These are phyloP conservation scores for Leptinotarsa tumamoca DNA, from an alignment of 2,888 invertebrate genomes.

Conservation along the genomic window DNA sequence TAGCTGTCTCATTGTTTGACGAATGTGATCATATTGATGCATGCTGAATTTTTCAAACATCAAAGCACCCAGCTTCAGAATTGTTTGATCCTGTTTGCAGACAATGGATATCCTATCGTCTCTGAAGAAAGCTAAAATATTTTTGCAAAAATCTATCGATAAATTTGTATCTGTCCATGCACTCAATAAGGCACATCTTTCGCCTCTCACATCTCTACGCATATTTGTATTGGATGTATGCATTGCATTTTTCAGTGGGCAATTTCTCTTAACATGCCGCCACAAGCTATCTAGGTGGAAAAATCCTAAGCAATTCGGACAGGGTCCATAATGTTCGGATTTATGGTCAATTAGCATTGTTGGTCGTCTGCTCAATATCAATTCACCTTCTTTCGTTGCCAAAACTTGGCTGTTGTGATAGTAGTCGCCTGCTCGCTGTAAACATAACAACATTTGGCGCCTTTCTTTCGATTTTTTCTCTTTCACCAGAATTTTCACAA, in stretches of 20 bases:
- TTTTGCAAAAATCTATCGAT: constrained; percentile 14
- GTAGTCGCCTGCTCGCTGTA: constrained; percentile 18
- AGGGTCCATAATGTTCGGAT: constrained; percentile 16
- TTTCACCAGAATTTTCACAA: constrained; percentile 1
- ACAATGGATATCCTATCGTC: constrained; percentile 23
- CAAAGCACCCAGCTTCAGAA: constrained; percentile 17
- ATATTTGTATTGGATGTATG: background rate
- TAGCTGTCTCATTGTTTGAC: constrained; percentile 24
- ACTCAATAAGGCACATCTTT: constrained; percentile 21
- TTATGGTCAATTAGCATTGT: background rate
- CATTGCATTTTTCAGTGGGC: background rate
- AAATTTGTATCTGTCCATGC: constrained; percentile 4
- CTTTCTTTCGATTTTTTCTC: constrained; percentile 11
- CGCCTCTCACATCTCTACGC: constrained; percentile 12
- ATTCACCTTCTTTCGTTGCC: background rate
- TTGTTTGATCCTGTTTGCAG: constrained; percentile 10
- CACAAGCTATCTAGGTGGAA: constrained; percentile 17
- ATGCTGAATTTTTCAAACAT: constrained; percentile 23
- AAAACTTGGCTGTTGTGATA: constrained; percentile 21
- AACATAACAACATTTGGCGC: constrained; percentile 14
- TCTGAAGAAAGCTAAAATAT: constrained; percentile 13
- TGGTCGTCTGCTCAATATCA: background rate
- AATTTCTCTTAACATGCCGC: constrained; percentile 19
- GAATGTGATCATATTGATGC: constrained; percentile 25
- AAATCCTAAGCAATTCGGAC: constrained; percentile 21